Evolutionary conservation across 2,113 vertebrate genomes (phyloP).

Genomic region (Machaerirhynchus nigripectus): DNA sequence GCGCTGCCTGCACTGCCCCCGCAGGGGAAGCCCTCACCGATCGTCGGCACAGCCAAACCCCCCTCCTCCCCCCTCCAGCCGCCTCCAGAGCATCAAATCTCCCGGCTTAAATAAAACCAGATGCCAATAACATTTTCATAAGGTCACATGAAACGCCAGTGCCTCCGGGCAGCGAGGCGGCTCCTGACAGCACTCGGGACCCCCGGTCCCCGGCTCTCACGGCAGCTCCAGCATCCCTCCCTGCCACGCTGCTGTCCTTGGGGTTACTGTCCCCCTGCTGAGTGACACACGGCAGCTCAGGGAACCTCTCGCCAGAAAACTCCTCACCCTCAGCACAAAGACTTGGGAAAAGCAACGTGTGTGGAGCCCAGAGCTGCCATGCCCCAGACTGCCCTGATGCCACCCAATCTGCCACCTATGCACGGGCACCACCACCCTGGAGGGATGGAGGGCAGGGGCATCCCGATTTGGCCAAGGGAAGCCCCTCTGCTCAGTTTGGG

Average conservation of each 20-base stretch:
- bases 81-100: neutral
- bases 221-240: neutral
- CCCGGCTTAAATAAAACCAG: conserved; percentile 49
- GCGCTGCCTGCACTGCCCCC: neutral
- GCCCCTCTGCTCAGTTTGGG: neutral
- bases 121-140: conserved; percentile 37
- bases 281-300: neutral
- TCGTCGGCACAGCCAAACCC: neutral
- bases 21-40: neutral
- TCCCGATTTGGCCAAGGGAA: neutral
- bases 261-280: neutral
- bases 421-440: neutral
- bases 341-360: neutral
- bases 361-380: neutral
- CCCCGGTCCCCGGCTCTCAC: fast-evolving
- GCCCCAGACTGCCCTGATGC: fast-evolving
- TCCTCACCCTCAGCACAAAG: neutral
- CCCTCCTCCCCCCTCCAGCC: neutral
- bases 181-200: neutral
- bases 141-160: neutral
- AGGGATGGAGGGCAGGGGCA: neutral
- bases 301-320: neutral
- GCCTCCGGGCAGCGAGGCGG: neutral
- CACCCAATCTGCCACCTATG: neutral
- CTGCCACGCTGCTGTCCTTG: neutral